These are phyloP conservation scores for Glyptemys insculpta DNA, from an alignment of 2,797 vertebrate genomes.

Conservation along the genomic window DNA sequence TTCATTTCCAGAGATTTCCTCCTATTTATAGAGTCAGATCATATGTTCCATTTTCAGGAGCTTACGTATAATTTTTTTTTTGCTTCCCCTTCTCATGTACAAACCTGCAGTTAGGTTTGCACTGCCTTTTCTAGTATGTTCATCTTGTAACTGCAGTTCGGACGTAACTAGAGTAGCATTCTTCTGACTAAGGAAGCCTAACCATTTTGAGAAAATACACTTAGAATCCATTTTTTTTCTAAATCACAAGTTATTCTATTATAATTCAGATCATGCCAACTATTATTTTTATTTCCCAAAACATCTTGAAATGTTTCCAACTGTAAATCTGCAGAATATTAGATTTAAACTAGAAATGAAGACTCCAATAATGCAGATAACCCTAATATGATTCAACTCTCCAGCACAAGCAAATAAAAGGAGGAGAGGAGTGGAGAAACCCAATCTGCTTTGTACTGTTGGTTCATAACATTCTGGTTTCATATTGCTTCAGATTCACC, in stretches of 20 bases:
- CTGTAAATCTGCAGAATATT: neutral
- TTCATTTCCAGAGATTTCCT: slow-evolving; percentile 40
- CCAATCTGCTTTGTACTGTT: neutral
- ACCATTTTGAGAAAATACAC: neutral
- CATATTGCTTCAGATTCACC: neutral
- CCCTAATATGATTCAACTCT: neutral
- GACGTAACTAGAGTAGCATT: neutral
- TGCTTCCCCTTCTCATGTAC: neutral
- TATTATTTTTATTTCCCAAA: slow-evolving; percentile 5
- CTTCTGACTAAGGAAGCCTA: neutral
- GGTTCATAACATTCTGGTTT: neutral
- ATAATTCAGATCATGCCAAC: fast-evolving
- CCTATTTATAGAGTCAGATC: slow-evolving; percentile 16
- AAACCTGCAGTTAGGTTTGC: neutral
- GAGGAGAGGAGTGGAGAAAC: neutral
- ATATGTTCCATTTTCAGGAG: neutral
- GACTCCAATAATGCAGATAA: neutral
- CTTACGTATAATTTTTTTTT: neutral
- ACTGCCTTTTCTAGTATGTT: slow-evolving; percentile 9
- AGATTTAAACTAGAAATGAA: neutral
- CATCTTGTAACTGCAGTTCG: neutral
- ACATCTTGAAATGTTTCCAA: neutral
- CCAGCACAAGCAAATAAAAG: neutral
- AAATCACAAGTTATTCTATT: neutral
- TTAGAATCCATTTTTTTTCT: neutral